Percentiles rank a stretch among this genome's conserved stretches.
Evolutionary conservation across 2,888 invertebrate genomes (phyloP).

Genomic region (Ornithoptera alexandrae): DNA sequence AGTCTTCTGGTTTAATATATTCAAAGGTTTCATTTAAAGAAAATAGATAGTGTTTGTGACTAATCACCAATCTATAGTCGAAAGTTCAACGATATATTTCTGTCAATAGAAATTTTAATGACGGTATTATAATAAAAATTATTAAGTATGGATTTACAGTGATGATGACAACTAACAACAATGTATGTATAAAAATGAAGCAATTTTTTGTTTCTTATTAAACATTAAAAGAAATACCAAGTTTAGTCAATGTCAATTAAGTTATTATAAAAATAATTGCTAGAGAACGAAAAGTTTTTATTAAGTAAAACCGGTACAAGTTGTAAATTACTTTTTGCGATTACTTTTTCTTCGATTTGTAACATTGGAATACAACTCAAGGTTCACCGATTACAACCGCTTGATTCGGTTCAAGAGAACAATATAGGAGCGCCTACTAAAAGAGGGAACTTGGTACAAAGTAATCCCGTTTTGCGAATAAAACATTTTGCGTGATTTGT

Average conservation of each 20-base stretch:
- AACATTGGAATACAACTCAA: constrained; percentile 54
- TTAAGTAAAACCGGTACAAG: constrained; percentile 26
- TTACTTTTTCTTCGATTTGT: constrained; percentile 52
- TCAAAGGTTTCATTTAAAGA: too few relatives aligned
- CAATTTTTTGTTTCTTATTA: too few relatives aligned
- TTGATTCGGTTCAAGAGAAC: constrained; percentile 55
- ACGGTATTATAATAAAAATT: too few relatives aligned
- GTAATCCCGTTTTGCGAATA: constrained; percentile 48
- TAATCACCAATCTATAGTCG: too few relatives aligned
- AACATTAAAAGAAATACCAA: not conserved
- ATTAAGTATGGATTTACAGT: too few relatives aligned
- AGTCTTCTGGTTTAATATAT: too few relatives aligned
- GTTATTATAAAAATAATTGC: constrained; percentile 12
- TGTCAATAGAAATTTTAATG: too few relatives aligned
- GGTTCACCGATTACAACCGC: constrained; percentile 54
- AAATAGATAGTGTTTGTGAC: too few relatives aligned
- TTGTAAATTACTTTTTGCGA: constrained; percentile 38
- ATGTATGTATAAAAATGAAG: too few relatives aligned
- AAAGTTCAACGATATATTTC: too few relatives aligned
- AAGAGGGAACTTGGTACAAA: constrained; percentile 36
- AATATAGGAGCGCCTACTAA: constrained; percentile 35
- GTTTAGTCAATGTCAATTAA: constrained; percentile 15
- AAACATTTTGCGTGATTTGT: constrained; percentile 40
- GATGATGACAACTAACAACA: too few relatives aligned
- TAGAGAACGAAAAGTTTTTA: constrained; percentile 33